A percentile compares a stretch with the other conserved stretches of the same genome.
These are phyloP conservation scores for Numenius arquata DNA, from an alignment of 2,113 vertebrate genomes.

Conservation along the genomic window DNA sequence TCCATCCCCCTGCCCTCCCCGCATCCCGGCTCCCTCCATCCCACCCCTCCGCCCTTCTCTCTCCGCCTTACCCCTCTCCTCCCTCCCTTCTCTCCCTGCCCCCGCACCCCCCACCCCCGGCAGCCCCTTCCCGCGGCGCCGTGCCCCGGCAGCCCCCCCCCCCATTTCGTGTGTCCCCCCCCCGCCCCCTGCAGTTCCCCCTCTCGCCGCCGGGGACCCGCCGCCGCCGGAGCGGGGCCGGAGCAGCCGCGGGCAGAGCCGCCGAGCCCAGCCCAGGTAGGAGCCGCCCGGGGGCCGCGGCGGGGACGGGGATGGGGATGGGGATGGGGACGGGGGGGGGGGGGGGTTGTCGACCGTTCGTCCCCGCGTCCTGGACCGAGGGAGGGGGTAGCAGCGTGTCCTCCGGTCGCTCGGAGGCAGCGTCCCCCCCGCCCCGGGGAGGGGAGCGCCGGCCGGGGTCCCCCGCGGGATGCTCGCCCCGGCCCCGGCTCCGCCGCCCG, in stretches of 20 bases:
- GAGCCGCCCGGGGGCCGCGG: background rate
- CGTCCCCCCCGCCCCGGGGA: background rate
- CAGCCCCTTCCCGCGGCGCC: background rate
- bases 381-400: background rate
- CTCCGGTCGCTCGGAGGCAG: too few relatives aligned
- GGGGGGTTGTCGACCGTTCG: background rate
- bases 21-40: background rate
- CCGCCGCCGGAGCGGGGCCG: background rate
- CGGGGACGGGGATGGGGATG: too few relatives aligned
- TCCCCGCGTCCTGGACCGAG: background rate
- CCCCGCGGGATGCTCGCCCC: background rate
- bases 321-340: too few relatives aligned
- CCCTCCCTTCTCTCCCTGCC: background rate
- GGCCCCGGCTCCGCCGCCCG: too few relatives aligned
- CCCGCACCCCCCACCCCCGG: background rate
- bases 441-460: background rate
- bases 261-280: constrained; percentile 53
- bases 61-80: too few relatives aligned
- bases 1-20: background rate
- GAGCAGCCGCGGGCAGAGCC: background rate
- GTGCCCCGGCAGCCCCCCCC: background rate
- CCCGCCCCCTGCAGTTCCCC: background rate
- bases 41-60: too few relatives aligned
- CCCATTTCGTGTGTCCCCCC: too few relatives aligned
- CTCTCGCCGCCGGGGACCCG: constrained; percentile 19